These are phyloP conservation scores for Bimastos eiseni DNA, from an alignment of 2,888 invertebrate genomes.

Conservation along the genomic window DNA sequence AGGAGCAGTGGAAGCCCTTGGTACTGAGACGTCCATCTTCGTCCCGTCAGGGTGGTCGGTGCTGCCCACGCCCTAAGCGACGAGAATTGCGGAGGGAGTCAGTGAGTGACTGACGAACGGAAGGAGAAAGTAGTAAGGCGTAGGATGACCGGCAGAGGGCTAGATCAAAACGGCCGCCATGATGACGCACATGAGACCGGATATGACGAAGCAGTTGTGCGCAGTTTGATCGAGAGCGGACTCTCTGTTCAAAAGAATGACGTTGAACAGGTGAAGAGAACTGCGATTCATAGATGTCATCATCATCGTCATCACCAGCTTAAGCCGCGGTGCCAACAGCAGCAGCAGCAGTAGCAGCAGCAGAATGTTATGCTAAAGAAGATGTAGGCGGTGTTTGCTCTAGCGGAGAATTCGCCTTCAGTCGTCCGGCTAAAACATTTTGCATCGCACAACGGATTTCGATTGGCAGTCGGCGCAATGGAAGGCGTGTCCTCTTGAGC, in stretches of 20 bases:
- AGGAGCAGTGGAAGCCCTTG: neutral
- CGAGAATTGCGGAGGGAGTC: neutral
- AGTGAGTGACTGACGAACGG: neutral
- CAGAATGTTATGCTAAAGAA: neutral
- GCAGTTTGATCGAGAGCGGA: neutral
- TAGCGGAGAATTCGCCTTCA: neutral
- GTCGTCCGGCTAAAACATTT: neutral
- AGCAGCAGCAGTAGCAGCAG: neutral
- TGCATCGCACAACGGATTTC: neutral
- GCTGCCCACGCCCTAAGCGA: neutral
- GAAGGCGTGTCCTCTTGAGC: neutral
- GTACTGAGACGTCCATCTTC: neutral
- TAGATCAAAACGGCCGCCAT: conserved; percentile 6
- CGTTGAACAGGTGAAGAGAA: conserved; percentile 13
- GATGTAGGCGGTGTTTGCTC: conserved; percentile 13
- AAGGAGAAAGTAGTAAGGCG: neutral
- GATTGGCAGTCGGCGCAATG: neutral
- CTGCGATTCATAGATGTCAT: neutral
- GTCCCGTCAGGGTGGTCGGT: neutral
- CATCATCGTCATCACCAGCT: conserved; percentile 1
- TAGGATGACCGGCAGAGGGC: neutral
- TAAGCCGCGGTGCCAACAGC: neutral
- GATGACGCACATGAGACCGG: neutral
- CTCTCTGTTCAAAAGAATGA: neutral
- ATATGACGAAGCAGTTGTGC: conserved; percentile 1